These are phyloP conservation scores for Ips typographus DNA, from an alignment of 1,140 invertebrate genomes.

Conservation along the genomic window DNA sequence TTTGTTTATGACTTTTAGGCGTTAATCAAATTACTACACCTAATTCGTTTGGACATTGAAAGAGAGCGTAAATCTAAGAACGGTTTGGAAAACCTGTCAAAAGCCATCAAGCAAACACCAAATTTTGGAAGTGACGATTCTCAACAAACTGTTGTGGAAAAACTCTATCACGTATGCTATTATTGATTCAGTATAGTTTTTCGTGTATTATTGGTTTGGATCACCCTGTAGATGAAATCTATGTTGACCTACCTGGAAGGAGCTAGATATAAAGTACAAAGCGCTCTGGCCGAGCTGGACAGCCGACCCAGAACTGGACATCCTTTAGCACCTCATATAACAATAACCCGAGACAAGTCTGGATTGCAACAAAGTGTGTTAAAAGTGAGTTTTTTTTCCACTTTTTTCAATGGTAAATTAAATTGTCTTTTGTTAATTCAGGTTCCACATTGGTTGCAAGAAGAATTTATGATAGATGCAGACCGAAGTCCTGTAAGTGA, in stretches of 20 bases:
- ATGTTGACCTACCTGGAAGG: conserved; percentile 92
- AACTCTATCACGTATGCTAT: conserved; percentile 79
- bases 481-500: conserved; percentile 60
- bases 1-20: conserved; percentile 53
- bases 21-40: conserved; percentile 77
- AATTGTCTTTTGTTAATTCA: conserved; percentile 43
- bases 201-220: background rate
- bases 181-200: conserved; percentile 18
- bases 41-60: conserved; percentile 83
- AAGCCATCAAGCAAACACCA: conserved; percentile 88
- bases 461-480: conserved; percentile 57
- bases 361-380: conserved; percentile 83
- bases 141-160: conserved; percentile 89
- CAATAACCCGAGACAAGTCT: conserved; percentile 85
- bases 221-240: conserved; percentile 73
- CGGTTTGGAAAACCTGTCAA: conserved; percentile 84
- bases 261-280: conserved; percentile 82
- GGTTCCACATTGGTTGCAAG: conserved; percentile 78
- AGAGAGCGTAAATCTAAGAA: conserved; percentile 81
- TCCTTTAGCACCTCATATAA: conserved; percentile 81
- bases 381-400: conserved; percentile 59
- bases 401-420: conserved; percentile 18
- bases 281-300: conserved; percentile 78
- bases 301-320: conserved; percentile 72
- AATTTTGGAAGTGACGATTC: conserved; percentile 87